Percentiles rank a stretch among this genome's conserved stretches.
Evolutionary conservation across 2,888 invertebrate genomes (phyloP).

Genomic region (Cantharis lateralis): DNA sequence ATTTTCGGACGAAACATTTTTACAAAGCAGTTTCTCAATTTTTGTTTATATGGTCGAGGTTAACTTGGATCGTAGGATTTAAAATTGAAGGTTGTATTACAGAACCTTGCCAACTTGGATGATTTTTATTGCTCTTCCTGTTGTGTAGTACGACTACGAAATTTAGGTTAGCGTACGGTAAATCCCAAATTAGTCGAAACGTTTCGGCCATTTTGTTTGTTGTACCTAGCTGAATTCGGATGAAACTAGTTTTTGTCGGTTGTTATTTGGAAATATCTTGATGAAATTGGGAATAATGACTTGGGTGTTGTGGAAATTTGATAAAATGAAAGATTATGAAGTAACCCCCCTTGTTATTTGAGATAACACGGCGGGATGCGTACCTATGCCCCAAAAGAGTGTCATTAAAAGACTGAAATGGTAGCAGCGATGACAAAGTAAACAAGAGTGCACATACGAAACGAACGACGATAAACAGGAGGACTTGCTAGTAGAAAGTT

Average conservation of each 20-base stretch:
- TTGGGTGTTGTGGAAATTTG: not conserved
- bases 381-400: not conserved
- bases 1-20: not conserved
- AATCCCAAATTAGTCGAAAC: not conserved
- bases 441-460: not conserved
- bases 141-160: not conserved
- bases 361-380: not conserved
- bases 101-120: not conserved
- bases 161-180: not conserved
- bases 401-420: conserved; percentile 1
- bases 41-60: not conserved
- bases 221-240: not conserved
- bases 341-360: not conserved
- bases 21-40: not conserved
- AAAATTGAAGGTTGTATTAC: not conserved
- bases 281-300: not conserved
- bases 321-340: not conserved
- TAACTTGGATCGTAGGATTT: not conserved
- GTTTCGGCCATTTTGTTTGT: not conserved
- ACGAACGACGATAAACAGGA: not conserved
- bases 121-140: not conserved
- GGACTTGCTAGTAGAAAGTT: conserved; percentile 14
- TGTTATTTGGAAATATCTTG: not conserved
- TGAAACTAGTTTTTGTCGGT: not conserved
- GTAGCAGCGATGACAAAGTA: not conserved